phyloP scores from a whole-genome alignment of 30 jellyfish, hydroid and myxozoan species.

The Hydractinia symbiolongicarpus region DNA sequence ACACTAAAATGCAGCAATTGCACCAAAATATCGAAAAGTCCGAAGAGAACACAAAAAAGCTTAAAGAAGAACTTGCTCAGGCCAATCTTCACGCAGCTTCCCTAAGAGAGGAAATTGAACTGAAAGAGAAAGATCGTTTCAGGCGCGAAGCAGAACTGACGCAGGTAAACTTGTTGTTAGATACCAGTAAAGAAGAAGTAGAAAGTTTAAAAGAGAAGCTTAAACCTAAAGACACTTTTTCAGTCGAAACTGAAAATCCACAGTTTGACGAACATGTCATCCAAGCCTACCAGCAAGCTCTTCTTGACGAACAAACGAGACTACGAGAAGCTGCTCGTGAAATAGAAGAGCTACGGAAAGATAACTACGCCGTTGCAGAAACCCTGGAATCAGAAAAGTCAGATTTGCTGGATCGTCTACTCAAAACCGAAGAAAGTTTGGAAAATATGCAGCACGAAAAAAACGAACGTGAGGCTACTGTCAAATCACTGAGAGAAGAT shows the following conservation, averaged over 20 bases:
- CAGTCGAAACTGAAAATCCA: slow-evolving; percentile 20
- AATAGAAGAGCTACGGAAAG: slow-evolving; percentile 6
- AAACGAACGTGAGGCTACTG: background rate
- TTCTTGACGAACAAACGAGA: background rate
- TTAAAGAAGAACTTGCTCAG: background rate
- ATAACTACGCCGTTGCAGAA: slow-evolving; percentile 1
- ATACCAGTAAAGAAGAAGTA: background rate
- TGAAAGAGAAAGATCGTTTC: background rate
- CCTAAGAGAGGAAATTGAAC: background rate
- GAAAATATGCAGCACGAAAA: slow-evolving; percentile 12
- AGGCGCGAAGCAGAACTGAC: background rate
- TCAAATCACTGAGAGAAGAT: slow-evolving; percentile 56
- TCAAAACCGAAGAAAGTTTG: slow-evolving; percentile 11
- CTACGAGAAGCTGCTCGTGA: background rate
- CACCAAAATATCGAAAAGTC: background rate
- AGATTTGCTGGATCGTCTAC: background rate
- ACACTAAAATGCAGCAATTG: background rate
- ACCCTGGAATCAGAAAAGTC: background rate
- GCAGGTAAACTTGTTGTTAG: background rate
- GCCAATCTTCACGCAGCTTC: background rate
- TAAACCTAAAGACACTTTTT: slow-evolving; percentile 12
- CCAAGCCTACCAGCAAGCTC: background rate
- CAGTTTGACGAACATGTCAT: slow-evolving; percentile 16
- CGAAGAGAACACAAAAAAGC: background rate
- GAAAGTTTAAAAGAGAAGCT: background rate